Evolutionary conservation across 37 sponge, comb jelly and placozoan species (phyloP).

Genomic region (Halichondria panicea): DNA sequence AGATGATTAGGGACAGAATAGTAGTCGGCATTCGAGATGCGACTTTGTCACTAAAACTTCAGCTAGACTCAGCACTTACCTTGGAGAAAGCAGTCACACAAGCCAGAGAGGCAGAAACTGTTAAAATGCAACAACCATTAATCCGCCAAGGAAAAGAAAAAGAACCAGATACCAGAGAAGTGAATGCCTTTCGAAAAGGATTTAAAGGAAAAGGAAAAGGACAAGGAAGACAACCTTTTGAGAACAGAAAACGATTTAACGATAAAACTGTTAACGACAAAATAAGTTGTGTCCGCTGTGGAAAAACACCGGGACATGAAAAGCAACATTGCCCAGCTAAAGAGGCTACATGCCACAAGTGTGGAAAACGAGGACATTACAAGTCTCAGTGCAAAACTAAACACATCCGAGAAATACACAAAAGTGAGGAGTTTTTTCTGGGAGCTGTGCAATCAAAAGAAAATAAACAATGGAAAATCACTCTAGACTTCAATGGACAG

Average conservation of each 20-base stretch:
- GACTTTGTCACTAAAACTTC: slow-evolving; percentile 35
- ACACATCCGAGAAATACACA: background rate
- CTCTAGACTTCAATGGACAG: background rate
- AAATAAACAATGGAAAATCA: slow-evolving; percentile 1
- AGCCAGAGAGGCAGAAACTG: slow-evolving; percentile 18
- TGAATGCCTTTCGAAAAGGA: too few species aligned
- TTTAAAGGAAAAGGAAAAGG: too few species aligned
- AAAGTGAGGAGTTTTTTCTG: background rate
- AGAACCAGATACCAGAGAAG: too few species aligned
- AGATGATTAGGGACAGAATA: slow-evolving; percentile 50
- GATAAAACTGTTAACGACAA: too few species aligned
- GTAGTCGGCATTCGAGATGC: slow-evolving; percentile 37
- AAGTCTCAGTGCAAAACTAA: too few species aligned
- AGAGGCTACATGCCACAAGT: slow-evolving; percentile 21
- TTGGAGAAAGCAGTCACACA: slow-evolving; percentile 29
- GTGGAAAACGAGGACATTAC: too few species aligned
- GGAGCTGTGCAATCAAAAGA: background rate
- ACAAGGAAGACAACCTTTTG: too few species aligned
- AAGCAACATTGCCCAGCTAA: slow-evolving; percentile 24
- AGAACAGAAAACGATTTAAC: too few species aligned
- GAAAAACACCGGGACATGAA: slow-evolving; percentile 12
- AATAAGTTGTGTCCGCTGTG: slow-evolving; percentile 24
- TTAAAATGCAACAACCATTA: slow-evolving; percentile 28
- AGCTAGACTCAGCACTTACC: slow-evolving; percentile 14
- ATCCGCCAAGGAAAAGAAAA: background rate